Evolutionary conservation across 2,888 invertebrate species (phyloP), one percentile per base, ranked within the genome.

Genomic region (Nineta flava): DNA sequence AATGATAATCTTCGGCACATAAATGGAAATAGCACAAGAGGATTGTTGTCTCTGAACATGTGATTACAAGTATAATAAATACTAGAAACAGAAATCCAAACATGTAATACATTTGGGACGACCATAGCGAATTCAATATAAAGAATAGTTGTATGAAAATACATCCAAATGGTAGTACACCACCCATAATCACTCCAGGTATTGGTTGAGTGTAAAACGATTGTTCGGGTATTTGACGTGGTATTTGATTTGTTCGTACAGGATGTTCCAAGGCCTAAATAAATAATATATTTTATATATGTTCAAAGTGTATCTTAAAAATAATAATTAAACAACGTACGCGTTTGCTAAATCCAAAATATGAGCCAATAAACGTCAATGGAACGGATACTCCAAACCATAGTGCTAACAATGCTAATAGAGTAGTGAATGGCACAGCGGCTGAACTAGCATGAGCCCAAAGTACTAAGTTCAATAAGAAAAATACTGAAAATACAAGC

Each of bases 1-100:
- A 99, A 68, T 96, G 96, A 69, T 99, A 99, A 71, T 99, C 97
- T 77, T 99, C 97, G n/a, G 97, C 96, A 71, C 97, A 99, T 16
- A 99, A 77, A 72, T 99, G 97, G 78, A 99, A 99, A 72, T 99
- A 99, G 71, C 96, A 96, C 41, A 99, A 79, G 53, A 99, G 76
- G 59, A 99, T 87, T 46, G 97, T 97, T n/a, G 97, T 96, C 73
- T 97, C 96, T 4, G 96, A 95, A 70, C 97, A 99, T 1, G 97
- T 99, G 62, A 99, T 92, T 57, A 97, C 84, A 56, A 99, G 77
- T 63, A 99, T 99, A 60, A 95, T 76, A 68, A 96, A 99, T 49
- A 99, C 97, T 58, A 99, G 78, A 70, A 97, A 94, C 56, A 99
- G 76, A 71, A 99, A 97, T 55, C 99, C 97, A 65, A 91, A 99